Evolutionary conservation across 2,797 vertebrate species (phyloP).

Genomic region (Sebastes oblongus): DNA sequence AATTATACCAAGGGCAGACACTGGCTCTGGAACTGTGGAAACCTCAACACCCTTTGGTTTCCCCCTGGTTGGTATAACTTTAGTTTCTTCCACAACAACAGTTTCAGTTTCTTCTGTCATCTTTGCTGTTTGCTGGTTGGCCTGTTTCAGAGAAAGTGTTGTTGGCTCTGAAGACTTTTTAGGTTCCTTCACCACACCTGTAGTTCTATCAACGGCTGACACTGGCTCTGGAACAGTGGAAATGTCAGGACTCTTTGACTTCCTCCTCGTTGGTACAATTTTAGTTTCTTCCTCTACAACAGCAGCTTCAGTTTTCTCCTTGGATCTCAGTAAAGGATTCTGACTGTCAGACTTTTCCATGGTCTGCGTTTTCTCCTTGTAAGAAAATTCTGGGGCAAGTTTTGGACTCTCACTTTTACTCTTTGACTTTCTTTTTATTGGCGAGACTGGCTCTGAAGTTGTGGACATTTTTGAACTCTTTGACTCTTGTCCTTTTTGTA

Average conservation of each 20-base stretch:
- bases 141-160: neutral
- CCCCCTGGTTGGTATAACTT: constrained; percentile 5
- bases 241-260: constrained; percentile 8
- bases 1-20: neutral
- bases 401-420: neutral
- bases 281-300: neutral
- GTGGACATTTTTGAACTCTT: neutral
- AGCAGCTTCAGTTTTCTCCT: neutral
- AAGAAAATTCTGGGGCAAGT: neutral
- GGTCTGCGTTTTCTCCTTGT: neutral
- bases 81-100: neutral
- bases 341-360: neutral
- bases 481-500: neutral
- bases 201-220: neutral
- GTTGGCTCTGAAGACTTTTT: constrained; percentile 14
- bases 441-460: neutral
- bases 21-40: neutral
- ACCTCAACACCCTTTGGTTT: constrained; percentile 26
- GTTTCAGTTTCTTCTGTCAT: neutral
- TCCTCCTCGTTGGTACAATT: neutral
- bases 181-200: neutral
- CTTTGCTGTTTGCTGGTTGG: neutral
- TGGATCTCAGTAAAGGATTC: neutral
- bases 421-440: constrained; percentile 16
- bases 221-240: neutral